Evolutionary conservation across 1,140 invertebrate species (phyloP).

Genomic region (Pseudobourletiella spinata): DNA sequence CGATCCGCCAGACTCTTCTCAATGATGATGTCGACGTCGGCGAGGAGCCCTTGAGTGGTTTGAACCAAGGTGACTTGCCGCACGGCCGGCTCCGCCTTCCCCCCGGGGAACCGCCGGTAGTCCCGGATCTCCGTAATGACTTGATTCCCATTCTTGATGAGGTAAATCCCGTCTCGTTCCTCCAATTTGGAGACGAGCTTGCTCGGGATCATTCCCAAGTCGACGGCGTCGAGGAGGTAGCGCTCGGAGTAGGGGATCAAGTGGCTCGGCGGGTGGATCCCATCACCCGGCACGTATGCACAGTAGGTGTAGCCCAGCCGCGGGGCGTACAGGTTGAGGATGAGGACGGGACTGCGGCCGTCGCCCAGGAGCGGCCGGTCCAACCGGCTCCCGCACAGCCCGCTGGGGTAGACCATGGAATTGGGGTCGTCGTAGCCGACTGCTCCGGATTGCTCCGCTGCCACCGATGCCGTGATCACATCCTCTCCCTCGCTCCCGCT

Average conservation of each 20-base stretch:
- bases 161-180: constrained; percentile 1
- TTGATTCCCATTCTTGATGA: constrained; percentile 14
- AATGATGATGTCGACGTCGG: constrained; percentile 26
- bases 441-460: not conserved
- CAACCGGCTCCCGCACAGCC: not conserved
- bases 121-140: constrained; percentile 29
- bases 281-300: constrained; percentile 3
- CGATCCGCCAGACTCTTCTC: constrained; percentile 5
- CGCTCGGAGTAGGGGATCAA: constrained; percentile 28
- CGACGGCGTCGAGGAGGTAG: constrained; percentile 29
- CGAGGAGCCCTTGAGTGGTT: constrained; percentile 22
- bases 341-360: not conserved
- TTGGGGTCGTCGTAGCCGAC: not conserved
- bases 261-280: constrained; percentile 16
- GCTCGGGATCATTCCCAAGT: constrained; percentile 24
- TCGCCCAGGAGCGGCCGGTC: not conserved
- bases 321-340: constrained; percentile 22
- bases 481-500: not conserved
- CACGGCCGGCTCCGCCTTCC: not conserved
- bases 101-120: constrained; percentile 16
- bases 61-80: constrained; percentile 22
- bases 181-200: constrained; percentile 22
- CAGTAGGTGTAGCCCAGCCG: constrained; percentile 22
- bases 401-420: not conserved
- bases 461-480: not conserved